Evolutionary conservation across 2,797 vertebrate genomes (phyloP).

Genomic region (Cryptoblepharus egeriae): DNA sequence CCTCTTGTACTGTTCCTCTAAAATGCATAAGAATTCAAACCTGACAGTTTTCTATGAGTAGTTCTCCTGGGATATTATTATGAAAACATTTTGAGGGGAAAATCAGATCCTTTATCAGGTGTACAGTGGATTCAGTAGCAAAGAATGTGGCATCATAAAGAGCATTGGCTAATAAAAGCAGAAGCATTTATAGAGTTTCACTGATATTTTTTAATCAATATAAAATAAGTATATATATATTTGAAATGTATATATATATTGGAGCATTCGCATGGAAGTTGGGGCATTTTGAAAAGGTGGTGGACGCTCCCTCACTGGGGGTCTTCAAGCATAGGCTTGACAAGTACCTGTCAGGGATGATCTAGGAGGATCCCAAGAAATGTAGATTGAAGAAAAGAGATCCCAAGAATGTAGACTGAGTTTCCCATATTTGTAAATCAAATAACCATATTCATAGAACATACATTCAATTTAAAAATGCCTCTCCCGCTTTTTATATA

Average conservation of each 20-base stretch:
- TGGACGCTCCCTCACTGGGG: no score
- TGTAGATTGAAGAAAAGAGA: no score
- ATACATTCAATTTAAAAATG: not conserved
- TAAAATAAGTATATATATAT: not conserved
- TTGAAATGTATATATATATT: not conserved
- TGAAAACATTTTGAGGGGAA: not conserved
- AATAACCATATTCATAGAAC: not conserved
- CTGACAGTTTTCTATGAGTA: not conserved
- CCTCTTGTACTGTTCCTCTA: not conserved
- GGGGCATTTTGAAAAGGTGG: no score
- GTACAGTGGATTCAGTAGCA: not conserved
- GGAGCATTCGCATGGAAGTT: not conserved
- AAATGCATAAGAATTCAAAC: not conserved
- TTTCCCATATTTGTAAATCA: slow-evolving; percentile 15
- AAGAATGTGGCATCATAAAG: slow-evolving; percentile 8
- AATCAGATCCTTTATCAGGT: not conserved
- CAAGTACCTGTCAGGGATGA: no score
- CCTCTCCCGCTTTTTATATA: not conserved
- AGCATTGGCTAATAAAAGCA: slow-evolving; percentile 1
- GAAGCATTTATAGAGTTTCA: not conserved
- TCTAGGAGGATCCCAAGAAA: no score
- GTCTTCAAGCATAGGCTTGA: no score
- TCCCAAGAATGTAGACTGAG: no score
- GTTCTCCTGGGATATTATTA: not conserved
- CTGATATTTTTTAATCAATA: not conserved